phyloP scores from a whole-genome alignment of 2,113 vertebrate genomes.

The Larimichthys polyactis region DNA sequence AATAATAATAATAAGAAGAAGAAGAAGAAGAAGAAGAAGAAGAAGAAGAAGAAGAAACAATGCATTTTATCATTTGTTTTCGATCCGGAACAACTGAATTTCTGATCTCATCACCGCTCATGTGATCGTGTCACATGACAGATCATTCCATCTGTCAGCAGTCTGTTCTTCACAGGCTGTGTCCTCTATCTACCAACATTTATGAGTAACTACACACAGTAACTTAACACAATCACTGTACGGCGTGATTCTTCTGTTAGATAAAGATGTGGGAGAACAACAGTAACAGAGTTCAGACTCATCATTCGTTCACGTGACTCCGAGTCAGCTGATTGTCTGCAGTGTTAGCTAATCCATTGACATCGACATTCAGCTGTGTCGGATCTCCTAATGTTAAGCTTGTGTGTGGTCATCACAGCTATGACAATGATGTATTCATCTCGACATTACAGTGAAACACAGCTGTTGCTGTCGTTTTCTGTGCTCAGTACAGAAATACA shows the following conservation, averaged over 20 bases:
- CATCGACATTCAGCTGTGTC: background rate
- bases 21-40: too few species aligned
- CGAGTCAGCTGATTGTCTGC: slow-evolving; percentile 41
- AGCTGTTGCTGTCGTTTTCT: rapidly evolving
- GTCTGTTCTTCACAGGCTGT: background rate
- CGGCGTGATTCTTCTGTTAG: too few species aligned
- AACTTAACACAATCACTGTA: too few species aligned
- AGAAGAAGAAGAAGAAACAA: too few species aligned
- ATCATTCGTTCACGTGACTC: slow-evolving; percentile 11
- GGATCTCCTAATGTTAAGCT: background rate
- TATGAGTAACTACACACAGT: too few species aligned
- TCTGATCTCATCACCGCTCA: slow-evolving; percentile 38
- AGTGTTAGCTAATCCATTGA: slow-evolving; percentile 12
- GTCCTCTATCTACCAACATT: too few species aligned
- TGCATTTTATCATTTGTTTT: background rate
- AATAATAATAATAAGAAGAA: too few species aligned
- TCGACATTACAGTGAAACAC: rapidly evolving
- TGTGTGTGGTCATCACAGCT: background rate
- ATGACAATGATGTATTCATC: background rate
- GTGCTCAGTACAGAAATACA: background rate
- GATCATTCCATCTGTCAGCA: slow-evolving; percentile 58
- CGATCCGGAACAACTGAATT: background rate
- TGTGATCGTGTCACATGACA: slow-evolving; percentile 82
- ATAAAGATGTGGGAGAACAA: too few species aligned
- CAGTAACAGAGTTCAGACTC: background rate